Conservation (phyloP, 2,113 vertebrate species). For the Bujurquina vittata region DNA sequence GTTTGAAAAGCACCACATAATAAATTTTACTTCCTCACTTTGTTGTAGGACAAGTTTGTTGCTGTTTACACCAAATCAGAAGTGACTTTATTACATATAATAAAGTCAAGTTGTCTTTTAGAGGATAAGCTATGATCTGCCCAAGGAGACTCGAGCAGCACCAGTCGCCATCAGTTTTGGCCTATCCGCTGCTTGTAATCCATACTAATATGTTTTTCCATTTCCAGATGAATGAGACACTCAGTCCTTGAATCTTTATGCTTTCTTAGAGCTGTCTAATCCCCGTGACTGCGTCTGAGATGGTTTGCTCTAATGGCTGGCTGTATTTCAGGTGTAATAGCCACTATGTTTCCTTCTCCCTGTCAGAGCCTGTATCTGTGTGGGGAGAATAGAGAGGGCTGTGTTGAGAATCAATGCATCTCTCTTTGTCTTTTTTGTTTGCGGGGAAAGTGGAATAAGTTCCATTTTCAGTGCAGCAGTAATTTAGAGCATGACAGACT, state of each 20-base stretch:
- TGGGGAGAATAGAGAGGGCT: slow-evolving; percentile 24
- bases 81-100: slow-evolving; percentile 22
- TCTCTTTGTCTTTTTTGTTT: slow-evolving; percentile 51
- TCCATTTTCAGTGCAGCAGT: slow-evolving; percentile 28
- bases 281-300: slow-evolving; percentile 19
- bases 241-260: slow-evolving; percentile 23
- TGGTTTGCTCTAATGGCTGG: slow-evolving; percentile 15
- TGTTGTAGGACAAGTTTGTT: background rate
- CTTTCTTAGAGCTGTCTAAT: slow-evolving; percentile 33
- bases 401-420: slow-evolving; percentile 40
- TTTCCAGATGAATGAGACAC: slow-evolving; percentile 4
- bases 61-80: slow-evolving; percentile 2
- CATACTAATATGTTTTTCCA: slow-evolving; percentile 45
- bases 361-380: background rate
- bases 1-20: background rate
- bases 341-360: slow-evolving; percentile 10
- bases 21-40: background rate
- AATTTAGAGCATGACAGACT: background rate
- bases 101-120: slow-evolving; percentile 45
- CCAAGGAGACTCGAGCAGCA: slow-evolving; percentile 31
- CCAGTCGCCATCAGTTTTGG: slow-evolving; percentile 27
- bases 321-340: slow-evolving; percentile 37
- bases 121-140: slow-evolving; percentile 32
- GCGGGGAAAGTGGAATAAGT: slow-evolving; percentile 28
- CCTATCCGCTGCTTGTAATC: slow-evolving; percentile 30